Percentiles rank a stretch among this genome's conserved stretches.
Conservation (phyloP, 2,113 vertebrate species). For the Mormyrus iriodes region DNA sequence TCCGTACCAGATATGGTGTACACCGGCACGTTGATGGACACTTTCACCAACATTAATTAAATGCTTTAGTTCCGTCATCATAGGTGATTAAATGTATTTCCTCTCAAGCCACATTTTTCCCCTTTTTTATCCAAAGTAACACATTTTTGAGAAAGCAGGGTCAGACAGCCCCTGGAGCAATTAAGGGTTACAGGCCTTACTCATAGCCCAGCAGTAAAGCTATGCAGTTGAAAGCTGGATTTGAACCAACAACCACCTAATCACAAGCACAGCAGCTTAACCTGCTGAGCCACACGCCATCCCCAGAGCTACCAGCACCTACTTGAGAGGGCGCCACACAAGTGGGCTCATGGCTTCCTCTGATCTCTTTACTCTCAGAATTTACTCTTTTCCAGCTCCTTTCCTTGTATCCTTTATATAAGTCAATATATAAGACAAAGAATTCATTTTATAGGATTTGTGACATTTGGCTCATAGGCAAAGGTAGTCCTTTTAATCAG, state of each 20-base stretch:
- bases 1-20: background rate
- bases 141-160: background rate
- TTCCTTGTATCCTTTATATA: background rate
- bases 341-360: background rate
- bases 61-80: background rate
- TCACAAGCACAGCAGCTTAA: background rate
- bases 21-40: background rate
- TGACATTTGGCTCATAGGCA: background rate
- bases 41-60: background rate
- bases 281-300: background rate
- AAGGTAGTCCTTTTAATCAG: background rate
- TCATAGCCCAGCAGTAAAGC: background rate
- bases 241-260: background rate
- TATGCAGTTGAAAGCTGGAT: background rate
- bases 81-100: background rate
- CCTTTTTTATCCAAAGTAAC: background rate
- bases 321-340: background rate
- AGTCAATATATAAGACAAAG: background rate
- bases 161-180: background rate
- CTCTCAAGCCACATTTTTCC: background rate
- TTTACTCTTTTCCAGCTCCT: background rate
- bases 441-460: too few relatives aligned
- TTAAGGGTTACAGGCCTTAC: background rate
- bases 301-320: background rate
- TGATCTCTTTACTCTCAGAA: background rate